Evolutionary conservation across 2,113 vertebrate species (phyloP).

Genomic region (Python bivittatus): DNA sequence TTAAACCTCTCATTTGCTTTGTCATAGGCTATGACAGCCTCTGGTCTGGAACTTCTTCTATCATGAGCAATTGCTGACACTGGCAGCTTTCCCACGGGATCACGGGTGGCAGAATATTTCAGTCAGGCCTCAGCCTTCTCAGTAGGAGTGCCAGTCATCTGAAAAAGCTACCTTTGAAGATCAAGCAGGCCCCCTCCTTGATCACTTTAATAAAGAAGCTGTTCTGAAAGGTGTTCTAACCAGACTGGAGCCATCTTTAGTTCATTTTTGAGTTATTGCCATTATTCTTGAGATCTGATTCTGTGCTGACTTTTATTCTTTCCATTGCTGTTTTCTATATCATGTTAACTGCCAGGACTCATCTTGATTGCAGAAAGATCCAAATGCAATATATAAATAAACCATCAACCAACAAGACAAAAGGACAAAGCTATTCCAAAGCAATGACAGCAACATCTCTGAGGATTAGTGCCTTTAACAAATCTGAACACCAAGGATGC

Average conservation of each 20-base stretch:
- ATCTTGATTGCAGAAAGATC: not conserved
- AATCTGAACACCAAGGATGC: not conserved
- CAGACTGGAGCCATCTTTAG: not conserved
- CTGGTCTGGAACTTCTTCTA: not conserved
- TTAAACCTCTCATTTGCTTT: slow-evolving; percentile 6
- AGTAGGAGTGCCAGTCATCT: not conserved
- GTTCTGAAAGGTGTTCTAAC: not conserved
- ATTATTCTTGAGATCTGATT: not conserved
- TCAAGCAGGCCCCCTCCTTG: not conserved
- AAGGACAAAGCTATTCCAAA: not conserved
- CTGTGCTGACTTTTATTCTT: not conserved
- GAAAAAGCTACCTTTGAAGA: not conserved
- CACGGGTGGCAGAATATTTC: not conserved
- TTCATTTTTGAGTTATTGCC: not conserved
- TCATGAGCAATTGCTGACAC: not conserved
- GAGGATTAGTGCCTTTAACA: not conserved
- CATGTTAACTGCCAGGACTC: not conserved
- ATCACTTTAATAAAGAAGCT: not conserved
- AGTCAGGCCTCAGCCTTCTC: not conserved
- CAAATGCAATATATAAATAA: not conserved
- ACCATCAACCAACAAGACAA: not conserved
- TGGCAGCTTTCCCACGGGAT: not conserved
- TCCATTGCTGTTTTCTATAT: not conserved
- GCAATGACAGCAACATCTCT: not conserved
- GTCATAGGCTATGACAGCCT: not conserved